Percentiles rank a stretch among this genome's conserved stretches.
Conservation (phyloP, 2,113 vertebrate species). For the Mobula birostris region DNA sequence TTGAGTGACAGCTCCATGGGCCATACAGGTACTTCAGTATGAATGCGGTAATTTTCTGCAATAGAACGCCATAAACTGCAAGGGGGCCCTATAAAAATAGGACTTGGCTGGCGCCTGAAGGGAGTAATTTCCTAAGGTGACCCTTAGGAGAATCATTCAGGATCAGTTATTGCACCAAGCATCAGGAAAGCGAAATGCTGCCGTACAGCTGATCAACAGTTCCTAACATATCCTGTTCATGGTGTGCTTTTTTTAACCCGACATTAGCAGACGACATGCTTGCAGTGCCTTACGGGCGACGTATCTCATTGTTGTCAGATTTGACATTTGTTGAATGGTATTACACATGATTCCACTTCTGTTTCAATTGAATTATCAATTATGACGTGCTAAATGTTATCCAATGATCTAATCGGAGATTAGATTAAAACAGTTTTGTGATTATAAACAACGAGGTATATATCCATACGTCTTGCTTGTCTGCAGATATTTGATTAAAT, state of each 20-base stretch:
- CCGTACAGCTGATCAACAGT: neutral
- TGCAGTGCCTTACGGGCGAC: neutral
- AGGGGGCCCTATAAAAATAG: neutral
- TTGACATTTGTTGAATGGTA: neutral
- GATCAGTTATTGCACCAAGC: neutral
- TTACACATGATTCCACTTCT: neutral
- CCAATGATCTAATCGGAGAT: neutral
- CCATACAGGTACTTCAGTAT: neutral
- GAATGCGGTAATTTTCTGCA: neutral
- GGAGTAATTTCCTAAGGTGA: neutral
- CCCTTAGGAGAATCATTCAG: neutral
- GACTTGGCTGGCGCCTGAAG: neutral
- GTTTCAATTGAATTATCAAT: neutral
- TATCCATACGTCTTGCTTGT: too few relatives aligned
- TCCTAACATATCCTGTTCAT: neutral
- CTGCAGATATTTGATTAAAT: neutral
- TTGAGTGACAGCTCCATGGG: neutral
- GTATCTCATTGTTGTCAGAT: neutral
- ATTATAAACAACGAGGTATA: neutral
- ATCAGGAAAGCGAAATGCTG: neutral
- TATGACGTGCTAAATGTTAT: neutral
- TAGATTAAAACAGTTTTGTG: neutral
- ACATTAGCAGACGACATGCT: neutral
- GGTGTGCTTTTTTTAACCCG: neutral
- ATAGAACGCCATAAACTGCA: neutral